Evolutionary conservation across 2,888 invertebrate genomes (phyloP).

Genomic region (Peribatodes rhomboidaria): DNA sequence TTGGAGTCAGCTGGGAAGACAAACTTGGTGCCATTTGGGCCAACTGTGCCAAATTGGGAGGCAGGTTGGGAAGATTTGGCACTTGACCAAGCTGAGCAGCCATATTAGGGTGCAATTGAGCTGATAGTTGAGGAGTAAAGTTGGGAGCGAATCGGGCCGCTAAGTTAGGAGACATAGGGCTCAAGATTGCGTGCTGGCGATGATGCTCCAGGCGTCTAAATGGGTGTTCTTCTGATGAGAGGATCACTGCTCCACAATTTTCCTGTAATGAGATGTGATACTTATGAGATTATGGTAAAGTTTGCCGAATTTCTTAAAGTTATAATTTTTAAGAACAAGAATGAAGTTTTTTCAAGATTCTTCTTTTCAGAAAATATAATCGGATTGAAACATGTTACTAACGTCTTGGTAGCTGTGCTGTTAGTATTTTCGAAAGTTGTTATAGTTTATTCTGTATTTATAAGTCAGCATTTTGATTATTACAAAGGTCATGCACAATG

Average conservation of each 20-base stretch:
- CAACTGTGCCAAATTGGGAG: constrained; percentile 79
- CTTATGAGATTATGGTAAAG: not conserved
- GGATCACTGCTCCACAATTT: constrained; percentile 92
- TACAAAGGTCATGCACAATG: too few relatives aligned
- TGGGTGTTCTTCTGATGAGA: constrained; percentile 91
- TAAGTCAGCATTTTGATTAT: too few relatives aligned
- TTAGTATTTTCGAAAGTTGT: too few relatives aligned
- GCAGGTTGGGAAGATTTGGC: constrained; percentile 70
- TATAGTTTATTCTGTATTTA: too few relatives aligned
- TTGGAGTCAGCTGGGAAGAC: constrained; percentile 75
- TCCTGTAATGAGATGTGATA: constrained; percentile 81
- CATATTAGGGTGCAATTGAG: constrained; percentile 82
- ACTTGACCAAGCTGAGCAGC: constrained; percentile 82
- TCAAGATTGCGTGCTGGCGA: constrained; percentile 92
- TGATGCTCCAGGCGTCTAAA: constrained; percentile 94
- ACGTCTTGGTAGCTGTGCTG: too few relatives aligned
- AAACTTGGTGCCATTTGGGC: constrained; percentile 82
- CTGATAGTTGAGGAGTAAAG: constrained; percentile 81
- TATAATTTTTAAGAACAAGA: not conserved
- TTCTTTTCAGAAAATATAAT: too few relatives aligned
- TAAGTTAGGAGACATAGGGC: constrained; percentile 87
- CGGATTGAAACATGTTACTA: too few relatives aligned
- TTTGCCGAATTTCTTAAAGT: not conserved
- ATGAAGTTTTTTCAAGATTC: too few relatives aligned
- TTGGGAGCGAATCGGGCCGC: constrained; percentile 86